These are phyloP conservation scores for Ostrea edulis DNA, from an alignment of 1,140 invertebrate genomes.

Conservation along the genomic window DNA sequence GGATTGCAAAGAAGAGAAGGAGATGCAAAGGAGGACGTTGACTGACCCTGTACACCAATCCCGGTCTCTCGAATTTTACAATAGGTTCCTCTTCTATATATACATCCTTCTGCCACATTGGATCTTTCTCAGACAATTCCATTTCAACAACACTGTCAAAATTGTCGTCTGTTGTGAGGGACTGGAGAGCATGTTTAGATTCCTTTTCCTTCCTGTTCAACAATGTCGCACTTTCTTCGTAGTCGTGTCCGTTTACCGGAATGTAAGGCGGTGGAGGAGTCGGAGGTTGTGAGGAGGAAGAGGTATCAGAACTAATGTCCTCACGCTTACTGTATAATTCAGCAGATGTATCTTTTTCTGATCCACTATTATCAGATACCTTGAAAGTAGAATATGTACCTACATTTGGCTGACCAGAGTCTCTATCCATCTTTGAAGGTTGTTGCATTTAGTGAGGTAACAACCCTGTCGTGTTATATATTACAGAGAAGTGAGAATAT, in stretches of 20 bases:
- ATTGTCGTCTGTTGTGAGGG: not conserved
- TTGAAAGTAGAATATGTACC: not conserved
- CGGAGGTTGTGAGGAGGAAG: not conserved
- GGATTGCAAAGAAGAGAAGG: slow-evolving; percentile 45
- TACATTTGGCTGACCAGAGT: not conserved
- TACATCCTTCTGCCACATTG: not conserved
- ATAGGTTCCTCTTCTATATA: not conserved
- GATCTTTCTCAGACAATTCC: not conserved
- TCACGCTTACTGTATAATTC: not conserved
- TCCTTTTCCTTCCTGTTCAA: not conserved
- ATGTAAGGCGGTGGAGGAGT: not conserved
- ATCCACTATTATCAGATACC: not conserved
- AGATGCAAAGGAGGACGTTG: slow-evolving; percentile 45
- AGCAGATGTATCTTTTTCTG: not conserved
- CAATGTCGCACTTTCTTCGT: not conserved
- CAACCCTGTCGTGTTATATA: not conserved
- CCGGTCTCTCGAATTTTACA: not conserved
- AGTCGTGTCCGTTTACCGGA: too few relatives aligned
- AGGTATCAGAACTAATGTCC: not conserved
- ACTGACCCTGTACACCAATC: slow-evolving; percentile 46
- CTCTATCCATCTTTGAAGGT: not conserved
- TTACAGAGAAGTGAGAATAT: not conserved
- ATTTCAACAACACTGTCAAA: not conserved
- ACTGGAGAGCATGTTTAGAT: not conserved
- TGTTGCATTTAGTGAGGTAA: not conserved